phyloP scores from a whole-genome alignment of 2,797 vertebrate genomes.

The Gallinago nigripennis region DNA sequence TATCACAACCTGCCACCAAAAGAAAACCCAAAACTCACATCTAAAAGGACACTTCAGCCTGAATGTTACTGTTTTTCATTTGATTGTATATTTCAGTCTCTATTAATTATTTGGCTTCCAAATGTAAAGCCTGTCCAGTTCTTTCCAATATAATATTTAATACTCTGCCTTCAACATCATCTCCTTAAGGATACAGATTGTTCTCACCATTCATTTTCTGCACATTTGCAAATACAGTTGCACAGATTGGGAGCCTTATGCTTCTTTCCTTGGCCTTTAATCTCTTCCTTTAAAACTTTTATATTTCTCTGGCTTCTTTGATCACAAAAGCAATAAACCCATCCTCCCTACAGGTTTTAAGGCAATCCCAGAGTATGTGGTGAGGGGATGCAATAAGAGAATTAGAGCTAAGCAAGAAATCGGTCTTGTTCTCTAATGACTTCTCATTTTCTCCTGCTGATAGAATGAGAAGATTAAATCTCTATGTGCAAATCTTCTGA shows the following conservation, averaged over 20 bases:
- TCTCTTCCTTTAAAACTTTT: conserved; percentile 41
- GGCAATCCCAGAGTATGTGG: conserved; percentile 38
- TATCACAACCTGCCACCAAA: accelerated
- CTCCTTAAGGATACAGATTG: conserved; percentile 55
- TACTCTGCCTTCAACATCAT: conserved; percentile 43
- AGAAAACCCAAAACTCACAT: neutral
- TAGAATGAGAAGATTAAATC: conserved; percentile 14
- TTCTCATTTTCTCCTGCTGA: conserved; percentile 18
- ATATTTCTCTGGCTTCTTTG: conserved; percentile 14
- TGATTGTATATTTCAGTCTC: conserved; percentile 18
- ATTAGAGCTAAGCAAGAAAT: conserved; percentile 49
- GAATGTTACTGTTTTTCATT: conserved; percentile 25
- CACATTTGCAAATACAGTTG: conserved; percentile 47
- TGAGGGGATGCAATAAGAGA: conserved; percentile 40
- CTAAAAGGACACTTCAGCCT: neutral
- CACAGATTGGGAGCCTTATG: conserved; percentile 58
- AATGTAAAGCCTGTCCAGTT: conserved; percentile 33
- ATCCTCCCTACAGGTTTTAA: conserved; percentile 27
- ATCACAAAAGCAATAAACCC: conserved; percentile 33
- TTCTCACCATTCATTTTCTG: conserved; percentile 56
- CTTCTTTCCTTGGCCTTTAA: conserved; percentile 48
- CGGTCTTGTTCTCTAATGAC: conserved; percentile 55
- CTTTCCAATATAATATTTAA: conserved; percentile 56
- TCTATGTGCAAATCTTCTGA: conserved; percentile 31
- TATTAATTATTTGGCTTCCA: conserved; percentile 44